Percentiles rank a stretch among this genome's conserved stretches.
Evolutionary conservation across 2,888 invertebrate species (phyloP).

Genomic region (Eudemis profundana): DNA sequence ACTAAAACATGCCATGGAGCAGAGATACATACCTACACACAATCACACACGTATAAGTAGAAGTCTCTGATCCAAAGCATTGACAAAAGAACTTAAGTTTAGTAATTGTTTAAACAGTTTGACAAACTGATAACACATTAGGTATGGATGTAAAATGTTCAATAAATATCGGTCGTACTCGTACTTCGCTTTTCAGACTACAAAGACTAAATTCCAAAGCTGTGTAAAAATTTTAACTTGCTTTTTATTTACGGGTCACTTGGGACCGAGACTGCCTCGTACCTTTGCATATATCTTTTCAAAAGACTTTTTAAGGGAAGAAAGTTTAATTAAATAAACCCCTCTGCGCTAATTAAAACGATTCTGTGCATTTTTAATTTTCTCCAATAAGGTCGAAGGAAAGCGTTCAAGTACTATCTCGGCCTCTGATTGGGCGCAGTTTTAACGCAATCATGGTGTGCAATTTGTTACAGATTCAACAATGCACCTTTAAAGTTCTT

Average conservation of each 20-base stretch:
- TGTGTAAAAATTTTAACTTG: neutral
- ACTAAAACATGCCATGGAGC: too few species aligned
- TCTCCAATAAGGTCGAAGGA: slow-evolving; percentile 21
- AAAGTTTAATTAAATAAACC: slow-evolving; percentile 27
- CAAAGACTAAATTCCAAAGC: neutral
- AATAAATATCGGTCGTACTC: neutral
- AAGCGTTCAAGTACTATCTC: slow-evolving; percentile 72
- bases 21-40: too few species aligned
- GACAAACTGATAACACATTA: too few species aligned
- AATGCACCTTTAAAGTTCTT: slow-evolving; percentile 82
- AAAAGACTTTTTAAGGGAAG: slow-evolving; percentile 10
- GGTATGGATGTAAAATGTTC: too few species aligned
- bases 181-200: neutral
- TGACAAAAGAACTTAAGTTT: too few species aligned
- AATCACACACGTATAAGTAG: too few species aligned
- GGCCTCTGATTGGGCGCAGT: slow-evolving; percentile 61
- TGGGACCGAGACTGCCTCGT: slow-evolving; percentile 9
- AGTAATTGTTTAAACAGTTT: too few species aligned
- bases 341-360: slow-evolving; percentile 29
- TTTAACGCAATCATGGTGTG: slow-evolving; percentile 78
- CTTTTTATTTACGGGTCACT: slow-evolving; percentile 12
- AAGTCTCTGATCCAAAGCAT: too few species aligned
- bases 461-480: slow-evolving; percentile 84
- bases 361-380: slow-evolving; percentile 33
- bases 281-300: slow-evolving; percentile 18